Base-by-base conservation (phyloP, 2,888 invertebrate genomes). In the Aphidius colemani region DNA sequence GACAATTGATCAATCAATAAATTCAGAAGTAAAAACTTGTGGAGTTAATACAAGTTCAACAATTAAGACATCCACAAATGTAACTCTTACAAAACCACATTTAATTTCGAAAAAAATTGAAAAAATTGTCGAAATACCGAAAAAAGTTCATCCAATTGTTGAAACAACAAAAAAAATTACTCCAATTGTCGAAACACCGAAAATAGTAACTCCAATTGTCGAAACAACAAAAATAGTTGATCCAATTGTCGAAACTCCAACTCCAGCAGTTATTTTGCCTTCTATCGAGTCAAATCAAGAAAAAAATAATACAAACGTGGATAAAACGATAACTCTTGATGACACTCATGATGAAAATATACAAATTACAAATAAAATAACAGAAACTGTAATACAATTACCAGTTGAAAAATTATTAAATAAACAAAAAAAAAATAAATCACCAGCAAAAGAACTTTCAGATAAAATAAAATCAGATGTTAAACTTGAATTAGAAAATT, bases 381-480 rank as follows among this genome's bases (percentile, higher is more conserved):
- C 13, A 18, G 13, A 18, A 18, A 1, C 13, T 18, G 13, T 18
- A 18, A 18, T 18, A 18, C 13, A 18, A 1, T 18, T 18, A 18
- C 39, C 30, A 7, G 7, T 11, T 10, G 7, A 10, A 10, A 44
- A 18, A n/a, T 7, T n/a, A 9, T 46, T n/a, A 3, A 10, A 7
- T 4, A 57, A 18, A n/a, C n/a, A 10, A 7, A 69, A 55, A 61
- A 59, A 60, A 10, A 46, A 30, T 43, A 67, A 66, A 44, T 44
- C 11, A 40, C 64, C 63, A n/a, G 39, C 41, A 13, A 63, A 68
- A 40, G 64, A 68, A 51, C 46, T 65, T 43, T 71, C 68, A 68
- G 70, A 74, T 7, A 70, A 69, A 13, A 74, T 75, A 48, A 74
- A 72, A 40, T 67, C 66, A 18, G 71, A 73, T 39, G 72, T 75